phyloP scores from a whole-genome alignment of 2,113 vertebrate genomes.

The Phodopus roborovskii region DNA sequence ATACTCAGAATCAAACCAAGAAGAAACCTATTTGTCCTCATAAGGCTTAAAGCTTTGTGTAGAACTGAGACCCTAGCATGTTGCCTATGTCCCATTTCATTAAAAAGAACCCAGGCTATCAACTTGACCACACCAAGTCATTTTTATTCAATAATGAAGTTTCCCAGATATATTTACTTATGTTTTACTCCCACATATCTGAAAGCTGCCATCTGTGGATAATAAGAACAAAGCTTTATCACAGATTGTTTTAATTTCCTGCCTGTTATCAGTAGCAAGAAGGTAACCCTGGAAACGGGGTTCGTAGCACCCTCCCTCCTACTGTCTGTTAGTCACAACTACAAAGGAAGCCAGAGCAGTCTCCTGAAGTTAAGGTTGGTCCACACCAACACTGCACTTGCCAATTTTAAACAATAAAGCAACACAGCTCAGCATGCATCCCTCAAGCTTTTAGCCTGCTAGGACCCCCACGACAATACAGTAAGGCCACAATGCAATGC shows the following conservation, averaged over 20 bases:
- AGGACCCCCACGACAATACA: neutral
- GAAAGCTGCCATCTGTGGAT: slow-evolving; percentile 83
- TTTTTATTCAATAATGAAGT: slow-evolving; percentile 71
- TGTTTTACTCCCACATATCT: slow-evolving; percentile 79
- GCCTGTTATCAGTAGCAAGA: slow-evolving; percentile 84
- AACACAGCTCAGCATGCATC: neutral
- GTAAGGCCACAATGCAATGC: neutral
- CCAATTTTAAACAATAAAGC: neutral
- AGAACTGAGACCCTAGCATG: neutral
- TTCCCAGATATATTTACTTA: slow-evolving; percentile 67
- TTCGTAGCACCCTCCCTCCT: slow-evolving; percentile 65
- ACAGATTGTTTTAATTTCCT: slow-evolving; percentile 90
- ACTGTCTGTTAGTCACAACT: slow-evolving; percentile 32
- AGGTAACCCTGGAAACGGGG: slow-evolving; percentile 89
- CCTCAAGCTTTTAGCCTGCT: neutral
- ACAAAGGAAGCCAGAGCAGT: slow-evolving; percentile 37
- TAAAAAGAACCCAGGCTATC: slow-evolving; percentile 46
- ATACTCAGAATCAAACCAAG: slow-evolving; percentile 20
- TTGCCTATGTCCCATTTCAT: slow-evolving; percentile 47
- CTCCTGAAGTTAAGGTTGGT: slow-evolving; percentile 28
- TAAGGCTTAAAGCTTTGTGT: neutral
- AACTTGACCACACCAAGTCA: slow-evolving; percentile 44
- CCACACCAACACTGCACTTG: neutral
- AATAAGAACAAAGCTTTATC: slow-evolving; percentile 80
- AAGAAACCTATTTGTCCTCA: neutral